Evolutionary conservation across 2,888 invertebrate species (phyloP).

Genomic region (Cryptophagus acutangulus): DNA sequence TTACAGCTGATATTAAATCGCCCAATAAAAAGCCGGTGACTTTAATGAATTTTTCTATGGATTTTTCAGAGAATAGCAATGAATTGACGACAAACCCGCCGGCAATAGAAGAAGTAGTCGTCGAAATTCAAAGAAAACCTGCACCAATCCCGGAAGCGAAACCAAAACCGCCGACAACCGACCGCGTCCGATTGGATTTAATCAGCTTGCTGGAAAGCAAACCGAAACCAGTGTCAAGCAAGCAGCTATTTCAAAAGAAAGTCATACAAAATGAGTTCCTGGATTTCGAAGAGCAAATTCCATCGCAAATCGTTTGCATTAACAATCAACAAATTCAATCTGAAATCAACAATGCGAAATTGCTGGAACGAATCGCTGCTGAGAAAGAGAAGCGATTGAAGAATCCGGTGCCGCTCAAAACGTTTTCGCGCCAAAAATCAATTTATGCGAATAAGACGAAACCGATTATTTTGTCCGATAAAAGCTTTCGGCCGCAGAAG

Average conservation of each 20-base stretch:
- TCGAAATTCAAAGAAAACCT: conserved; percentile 8
- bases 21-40: conserved; percentile 44
- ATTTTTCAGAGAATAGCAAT: conserved; percentile 37
- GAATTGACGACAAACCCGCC: too few relatives aligned
- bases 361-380: conserved; percentile 51
- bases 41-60: conserved; percentile 42
- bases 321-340: not conserved
- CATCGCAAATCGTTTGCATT: conserved; percentile 29
- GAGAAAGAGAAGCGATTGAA: conserved; percentile 37
- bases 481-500: conserved; percentile 38
- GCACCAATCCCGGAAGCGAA: conserved; percentile 11
- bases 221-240: not conserved
- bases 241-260: too few relatives aligned
- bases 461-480: conserved; percentile 43
- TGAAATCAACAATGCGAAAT: conserved; percentile 40
- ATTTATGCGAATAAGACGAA: conserved; percentile 14
- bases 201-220: conserved; percentile 29
- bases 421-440: too few relatives aligned
- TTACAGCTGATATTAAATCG: conserved; percentile 49
- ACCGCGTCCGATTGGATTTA: conserved; percentile 27
- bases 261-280: not conserved
- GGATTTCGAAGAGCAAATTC: conserved; percentile 37
- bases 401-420: too few relatives aligned
- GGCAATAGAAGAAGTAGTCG: not conserved
- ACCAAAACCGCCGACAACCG: conserved; percentile 11